A percentile compares a stretch with the other conserved stretches of the same genome.
Evolutionary conservation across 2,797 vertebrate species (phyloP).

Genomic region (Pteronotus mesoamericanus): DNA sequence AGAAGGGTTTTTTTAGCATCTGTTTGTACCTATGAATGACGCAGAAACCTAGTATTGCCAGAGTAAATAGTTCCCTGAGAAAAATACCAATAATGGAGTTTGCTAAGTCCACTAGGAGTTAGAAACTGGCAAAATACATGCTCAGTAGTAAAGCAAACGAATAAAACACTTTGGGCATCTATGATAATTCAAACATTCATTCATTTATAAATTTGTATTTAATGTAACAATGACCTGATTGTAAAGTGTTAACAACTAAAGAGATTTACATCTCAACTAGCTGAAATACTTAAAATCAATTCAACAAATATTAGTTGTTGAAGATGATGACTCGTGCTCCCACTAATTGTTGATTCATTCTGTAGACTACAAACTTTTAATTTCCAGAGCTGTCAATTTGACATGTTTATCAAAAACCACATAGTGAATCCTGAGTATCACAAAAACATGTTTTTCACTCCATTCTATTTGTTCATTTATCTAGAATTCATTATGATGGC

Average conservation of each 20-base stretch:
- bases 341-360: background rate
- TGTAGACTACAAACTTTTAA: background rate
- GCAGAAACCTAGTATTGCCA: background rate
- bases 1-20: background rate
- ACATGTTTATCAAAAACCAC: background rate
- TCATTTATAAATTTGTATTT: background rate
- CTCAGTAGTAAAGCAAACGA: background rate
- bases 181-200: background rate
- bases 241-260: background rate
- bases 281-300: background rate
- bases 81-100: background rate
- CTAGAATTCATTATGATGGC: background rate
- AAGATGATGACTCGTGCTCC: background rate
- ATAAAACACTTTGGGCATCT: background rate
- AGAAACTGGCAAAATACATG: background rate
- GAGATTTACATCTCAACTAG: background rate
- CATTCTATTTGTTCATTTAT: conserved; percentile 24
- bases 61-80: background rate
- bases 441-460: background rate
- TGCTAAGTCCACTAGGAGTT: background rate
- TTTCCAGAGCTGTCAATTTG: background rate
- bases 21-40: background rate
- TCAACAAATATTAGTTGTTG: background rate
- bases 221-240: background rate
- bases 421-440: background rate